These are phyloP conservation scores for Grantiella picta DNA, from an alignment of 2,113 vertebrate species.

Conservation along the genomic window DNA sequence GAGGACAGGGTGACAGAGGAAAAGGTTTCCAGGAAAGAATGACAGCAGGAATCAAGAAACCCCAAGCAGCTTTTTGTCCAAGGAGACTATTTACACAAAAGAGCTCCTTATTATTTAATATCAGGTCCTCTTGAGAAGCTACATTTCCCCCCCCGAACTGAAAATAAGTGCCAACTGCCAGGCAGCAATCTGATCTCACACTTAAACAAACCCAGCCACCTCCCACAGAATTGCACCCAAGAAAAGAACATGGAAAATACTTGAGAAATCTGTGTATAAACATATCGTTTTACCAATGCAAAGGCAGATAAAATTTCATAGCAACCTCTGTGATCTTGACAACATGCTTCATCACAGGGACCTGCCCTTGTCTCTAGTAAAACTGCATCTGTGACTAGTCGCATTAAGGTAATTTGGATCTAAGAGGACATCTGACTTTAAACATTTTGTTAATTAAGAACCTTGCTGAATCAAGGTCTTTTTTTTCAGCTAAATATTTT, in stretches of 20 bases:
- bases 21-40: not conserved
- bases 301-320: not conserved
- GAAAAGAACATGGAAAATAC: not conserved
- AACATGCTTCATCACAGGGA: not conserved
- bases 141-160: not conserved
- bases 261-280: not conserved
- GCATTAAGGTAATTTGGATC: conserved; percentile 9
- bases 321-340: not conserved
- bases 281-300: not conserved
- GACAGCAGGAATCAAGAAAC: not conserved
- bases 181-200: not conserved
- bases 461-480: not conserved
- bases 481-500: not conserved
- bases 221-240: not conserved
- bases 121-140: not conserved
- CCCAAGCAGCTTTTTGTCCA: not conserved
- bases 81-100: not conserved
- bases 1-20: not conserved
- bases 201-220: not conserved
- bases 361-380: not conserved
- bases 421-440: not conserved
- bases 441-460: conserved; percentile 9
- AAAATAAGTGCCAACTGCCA: not conserved
- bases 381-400: not conserved
- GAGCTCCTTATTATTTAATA: not conserved